Conservation (phyloP, 2,888 invertebrate species). For the Eutolmus rufibarbis region DNA sequence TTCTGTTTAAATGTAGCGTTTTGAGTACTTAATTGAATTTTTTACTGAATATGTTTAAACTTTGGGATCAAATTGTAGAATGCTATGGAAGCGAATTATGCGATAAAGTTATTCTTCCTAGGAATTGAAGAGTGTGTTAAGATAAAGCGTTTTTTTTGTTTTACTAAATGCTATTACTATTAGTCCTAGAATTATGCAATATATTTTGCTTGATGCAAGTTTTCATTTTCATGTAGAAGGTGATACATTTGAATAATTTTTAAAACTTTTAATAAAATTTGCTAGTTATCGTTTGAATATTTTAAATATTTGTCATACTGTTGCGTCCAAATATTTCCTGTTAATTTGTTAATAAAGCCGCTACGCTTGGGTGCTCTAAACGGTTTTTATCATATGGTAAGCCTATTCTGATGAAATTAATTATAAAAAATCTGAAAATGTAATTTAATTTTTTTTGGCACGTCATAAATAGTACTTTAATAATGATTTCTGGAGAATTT, state of each 20-base stretch:
- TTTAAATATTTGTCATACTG: neutral
- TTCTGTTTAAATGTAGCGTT: neutral
- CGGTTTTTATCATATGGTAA: too few relatives aligned
- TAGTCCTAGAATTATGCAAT: neutral
- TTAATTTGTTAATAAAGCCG: neutral
- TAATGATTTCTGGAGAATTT: neutral
- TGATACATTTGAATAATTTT: neutral
- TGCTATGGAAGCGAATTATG: neutral
- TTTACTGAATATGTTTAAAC: neutral
- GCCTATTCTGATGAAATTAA: neutral
- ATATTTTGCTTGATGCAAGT: neutral
- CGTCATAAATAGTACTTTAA: neutral
- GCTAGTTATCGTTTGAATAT: neutral
- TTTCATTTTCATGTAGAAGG: neutral
- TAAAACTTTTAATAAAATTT: neutral
- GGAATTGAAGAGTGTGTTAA: neutral
- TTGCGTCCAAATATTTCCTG: neutral
- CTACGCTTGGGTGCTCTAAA: too few relatives aligned
- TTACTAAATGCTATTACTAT: neutral
- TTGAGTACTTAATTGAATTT: neutral
- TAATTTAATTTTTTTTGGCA: neutral
- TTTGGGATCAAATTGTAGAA: neutral
- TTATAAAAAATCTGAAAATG: neutral
- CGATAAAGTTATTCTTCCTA: neutral
- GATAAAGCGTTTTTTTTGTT: neutral